Conservation (phyloP, 2,888 invertebrate species). For the Eulithis prunata region DNA sequence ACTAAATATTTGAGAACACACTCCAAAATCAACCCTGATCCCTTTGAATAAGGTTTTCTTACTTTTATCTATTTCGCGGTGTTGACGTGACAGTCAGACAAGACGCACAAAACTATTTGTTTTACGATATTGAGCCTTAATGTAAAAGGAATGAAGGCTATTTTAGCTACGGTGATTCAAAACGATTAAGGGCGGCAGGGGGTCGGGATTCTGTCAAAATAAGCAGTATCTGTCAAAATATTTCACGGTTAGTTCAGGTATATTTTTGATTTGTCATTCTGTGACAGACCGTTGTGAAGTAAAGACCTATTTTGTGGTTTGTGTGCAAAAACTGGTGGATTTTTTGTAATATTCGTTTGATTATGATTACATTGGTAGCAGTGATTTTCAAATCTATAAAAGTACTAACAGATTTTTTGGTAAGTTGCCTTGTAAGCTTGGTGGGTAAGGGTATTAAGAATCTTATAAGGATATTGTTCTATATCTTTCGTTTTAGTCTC, state of each 20-base stretch:
- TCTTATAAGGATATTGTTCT: too few relatives aligned
- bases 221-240: constrained; percentile 73
- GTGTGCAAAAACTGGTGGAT: constrained; percentile 17
- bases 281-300: constrained; percentile 56
- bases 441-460: too few relatives aligned
- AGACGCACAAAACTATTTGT: constrained; percentile 13
- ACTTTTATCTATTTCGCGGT: constrained; percentile 38
- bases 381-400: too few relatives aligned
- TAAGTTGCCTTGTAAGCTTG: too few relatives aligned
- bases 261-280: constrained; percentile 53
- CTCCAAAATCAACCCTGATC: constrained; percentile 31
- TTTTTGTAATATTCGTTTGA: background rate
- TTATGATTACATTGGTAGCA: background rate
- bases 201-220: constrained; percentile 69
- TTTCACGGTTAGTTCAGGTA: constrained; percentile 72
- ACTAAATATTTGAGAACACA: constrained; percentile 56
- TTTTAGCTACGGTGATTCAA: constrained; percentile 36
- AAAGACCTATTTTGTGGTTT: constrained; percentile 54
- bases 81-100: constrained; percentile 31
- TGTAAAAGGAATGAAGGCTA: background rate
- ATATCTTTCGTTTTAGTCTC: too few relatives aligned
- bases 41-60: constrained; percentile 40
- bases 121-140: constrained; percentile 36
- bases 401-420: too few relatives aligned
- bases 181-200: constrained; percentile 58